These are phyloP conservation scores for Xestia ashworthii DNA, from an alignment of 2,888 invertebrate species.

Conservation along the genomic window DNA sequence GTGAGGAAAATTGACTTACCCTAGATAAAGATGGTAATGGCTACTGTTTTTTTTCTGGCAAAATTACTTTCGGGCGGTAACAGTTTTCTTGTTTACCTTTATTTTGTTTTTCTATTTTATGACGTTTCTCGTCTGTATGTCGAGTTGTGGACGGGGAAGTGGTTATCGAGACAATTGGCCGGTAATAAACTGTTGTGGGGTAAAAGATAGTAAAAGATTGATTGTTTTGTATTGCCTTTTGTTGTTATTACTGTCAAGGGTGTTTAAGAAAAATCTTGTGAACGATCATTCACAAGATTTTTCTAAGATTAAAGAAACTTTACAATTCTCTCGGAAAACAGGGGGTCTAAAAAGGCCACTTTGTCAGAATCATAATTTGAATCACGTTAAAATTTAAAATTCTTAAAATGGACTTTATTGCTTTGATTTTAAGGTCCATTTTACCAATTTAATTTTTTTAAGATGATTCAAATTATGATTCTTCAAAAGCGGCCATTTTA, in stretches of 20 bases:
- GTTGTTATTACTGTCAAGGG: constrained; percentile 1
- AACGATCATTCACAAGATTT: too few relatives aligned
- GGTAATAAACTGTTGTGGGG: constrained; percentile 52
- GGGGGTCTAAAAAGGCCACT: too few relatives aligned
- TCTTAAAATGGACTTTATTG: too few relatives aligned
- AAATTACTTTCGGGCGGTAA: constrained; percentile 86
- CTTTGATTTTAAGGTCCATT: too few relatives aligned
- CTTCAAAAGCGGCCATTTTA: too few relatives aligned
- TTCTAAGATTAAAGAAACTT: too few relatives aligned
- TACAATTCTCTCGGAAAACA: neutral
- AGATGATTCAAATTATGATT: too few relatives aligned
- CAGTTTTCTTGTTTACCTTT: constrained; percentile 87
- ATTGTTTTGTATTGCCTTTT: constrained; percentile 29
- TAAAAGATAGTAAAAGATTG: constrained; percentile 35
- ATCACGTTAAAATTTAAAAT: too few relatives aligned
- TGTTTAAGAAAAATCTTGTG: neutral
- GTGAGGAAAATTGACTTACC: constrained; percentile 89
- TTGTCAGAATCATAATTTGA: too few relatives aligned
- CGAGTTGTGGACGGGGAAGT: constrained; percentile 44
- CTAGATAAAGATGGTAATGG: constrained; percentile 89
- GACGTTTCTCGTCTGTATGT: constrained; percentile 50
- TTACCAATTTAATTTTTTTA: too few relatives aligned
- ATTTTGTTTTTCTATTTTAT: constrained; percentile 80
- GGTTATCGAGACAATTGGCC: constrained; percentile 63
- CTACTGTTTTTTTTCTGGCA: constrained; percentile 81